These are phyloP conservation scores for Gonioctena quinquepunctata DNA, from an alignment of 1,140 invertebrate species.

Conservation along the genomic window DNA sequence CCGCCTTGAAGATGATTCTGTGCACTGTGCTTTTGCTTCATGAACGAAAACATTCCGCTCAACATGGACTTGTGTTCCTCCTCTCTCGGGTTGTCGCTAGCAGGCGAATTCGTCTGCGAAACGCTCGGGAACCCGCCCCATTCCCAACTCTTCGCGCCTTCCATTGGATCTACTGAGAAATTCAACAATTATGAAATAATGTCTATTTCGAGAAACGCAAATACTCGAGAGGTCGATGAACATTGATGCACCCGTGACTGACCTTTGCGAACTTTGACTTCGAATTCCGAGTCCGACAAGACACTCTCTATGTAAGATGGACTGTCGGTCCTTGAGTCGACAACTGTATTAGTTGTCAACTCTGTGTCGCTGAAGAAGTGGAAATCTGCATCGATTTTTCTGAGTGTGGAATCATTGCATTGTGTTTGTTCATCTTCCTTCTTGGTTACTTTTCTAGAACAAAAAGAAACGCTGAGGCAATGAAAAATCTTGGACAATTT, in stretches of 20 bases:
- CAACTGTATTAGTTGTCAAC: slow-evolving; percentile 69
- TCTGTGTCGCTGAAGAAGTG: slow-evolving; percentile 94
- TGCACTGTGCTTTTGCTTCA: slow-evolving; percentile 79
- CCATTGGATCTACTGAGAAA: slow-evolving; percentile 56
- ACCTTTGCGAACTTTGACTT: slow-evolving; percentile 71
- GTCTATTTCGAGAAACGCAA: no score
- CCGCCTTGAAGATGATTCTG: slow-evolving; percentile 66
- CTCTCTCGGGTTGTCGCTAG: slow-evolving; percentile 48
- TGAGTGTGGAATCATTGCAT: slow-evolving; percentile 19
- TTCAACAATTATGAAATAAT: not conserved
- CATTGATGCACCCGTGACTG: no score
- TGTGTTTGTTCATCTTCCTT: not conserved
- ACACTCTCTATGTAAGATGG: slow-evolving; percentile 64
- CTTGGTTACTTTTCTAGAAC: slow-evolving; percentile 4
- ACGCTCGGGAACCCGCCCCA: slow-evolving; percentile 92
- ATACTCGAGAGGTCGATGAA: no score
- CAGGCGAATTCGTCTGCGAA: slow-evolving; percentile 39
- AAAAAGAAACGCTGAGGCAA: no score
- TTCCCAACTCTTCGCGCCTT: slow-evolving; percentile 77
- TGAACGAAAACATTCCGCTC: slow-evolving; percentile 90
- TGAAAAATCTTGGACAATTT: no score
- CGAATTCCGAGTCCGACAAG: slow-evolving; percentile 93
- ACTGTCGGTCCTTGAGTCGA: slow-evolving; percentile 56
- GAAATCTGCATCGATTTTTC: slow-evolving; percentile 64
- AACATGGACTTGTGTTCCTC: slow-evolving; percentile 76